These are phyloP conservation scores for Scotopteryx bipunctaria DNA, from an alignment of 2,888 invertebrate genomes.

Conservation along the genomic window DNA sequence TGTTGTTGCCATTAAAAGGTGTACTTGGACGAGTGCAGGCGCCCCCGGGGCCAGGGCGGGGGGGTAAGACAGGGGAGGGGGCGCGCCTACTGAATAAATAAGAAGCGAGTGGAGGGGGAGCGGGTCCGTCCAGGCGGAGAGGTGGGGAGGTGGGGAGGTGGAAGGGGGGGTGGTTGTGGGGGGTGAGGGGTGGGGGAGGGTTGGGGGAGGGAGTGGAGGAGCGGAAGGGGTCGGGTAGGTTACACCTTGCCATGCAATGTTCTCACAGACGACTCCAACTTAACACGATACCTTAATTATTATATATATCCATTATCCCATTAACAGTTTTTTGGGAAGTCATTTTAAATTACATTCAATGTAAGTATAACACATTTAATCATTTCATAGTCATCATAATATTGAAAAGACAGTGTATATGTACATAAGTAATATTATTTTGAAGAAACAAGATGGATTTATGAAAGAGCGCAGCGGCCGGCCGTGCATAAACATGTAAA, in stretches of 20 bases:
- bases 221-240: constrained; percentile 19
- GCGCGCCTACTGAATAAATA: constrained; percentile 48
- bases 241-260: constrained; percentile 45
- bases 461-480: constrained; percentile 61
- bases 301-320: constrained; percentile 49
- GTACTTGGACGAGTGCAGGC: constrained; percentile 18
- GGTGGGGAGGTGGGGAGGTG: neutral
- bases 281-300: constrained; percentile 57
- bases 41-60: constrained; percentile 13
- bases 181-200: constrained; percentile 19
- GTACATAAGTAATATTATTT: too few species aligned
- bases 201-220: constrained; percentile 25
- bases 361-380: constrained; percentile 28
- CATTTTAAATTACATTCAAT: constrained; percentile 40
- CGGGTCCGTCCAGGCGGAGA: too few species aligned
- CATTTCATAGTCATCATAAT: constrained; percentile 18
- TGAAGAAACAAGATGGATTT: constrained; percentile 77
- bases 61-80: constrained; percentile 11
- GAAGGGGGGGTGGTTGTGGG: constrained; percentile 16
- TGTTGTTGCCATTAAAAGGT: constrained; percentile 57
- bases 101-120: constrained; percentile 37
- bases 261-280: constrained; percentile 58
- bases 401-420: constrained; percentile 53
- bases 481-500: too few species aligned
- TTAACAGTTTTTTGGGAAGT: constrained; percentile 60